Conservation (phyloP, 2,888 invertebrate genomes). For the Morpho helenor region DNA sequence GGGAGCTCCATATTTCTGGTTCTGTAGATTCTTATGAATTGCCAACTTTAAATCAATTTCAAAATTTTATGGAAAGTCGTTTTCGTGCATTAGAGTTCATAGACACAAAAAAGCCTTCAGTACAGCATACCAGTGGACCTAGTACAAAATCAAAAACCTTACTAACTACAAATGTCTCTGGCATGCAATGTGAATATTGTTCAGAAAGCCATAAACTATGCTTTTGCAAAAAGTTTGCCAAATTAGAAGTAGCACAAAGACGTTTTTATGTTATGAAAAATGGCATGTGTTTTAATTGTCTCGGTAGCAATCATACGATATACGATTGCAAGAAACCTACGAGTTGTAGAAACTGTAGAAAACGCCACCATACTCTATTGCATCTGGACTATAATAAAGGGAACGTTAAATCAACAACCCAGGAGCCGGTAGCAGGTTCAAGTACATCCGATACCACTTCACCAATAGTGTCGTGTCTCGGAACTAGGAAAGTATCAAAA, state of each 20-base stretch:
- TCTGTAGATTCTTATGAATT: slow-evolving; percentile 27
- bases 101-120: slow-evolving; percentile 1
- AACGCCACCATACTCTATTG: slow-evolving; percentile 26
- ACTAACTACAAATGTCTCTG: not conserved
- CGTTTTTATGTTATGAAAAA: slow-evolving; percentile 16
- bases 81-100: slow-evolving; percentile 13
- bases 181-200: slow-evolving; percentile 5
- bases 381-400: slow-evolving; percentile 10
- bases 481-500: not conserved
- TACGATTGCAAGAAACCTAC: slow-evolving; percentile 19
- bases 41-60: slow-evolving; percentile 15
- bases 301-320: slow-evolving; percentile 15
- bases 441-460: too few species aligned
- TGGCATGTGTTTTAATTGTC: slow-evolving; percentile 26
- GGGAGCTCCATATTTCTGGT: slow-evolving; percentile 2
- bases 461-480: not conserved
- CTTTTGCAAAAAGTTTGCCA: slow-evolving; percentile 14
- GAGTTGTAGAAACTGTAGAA: slow-evolving; percentile 22
- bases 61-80: slow-evolving; percentile 8
- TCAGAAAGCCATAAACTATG: slow-evolving; percentile 8
- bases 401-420: too few species aligned
- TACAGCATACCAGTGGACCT: not conserved
- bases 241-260: not conserved
- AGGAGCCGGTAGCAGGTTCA: too few species aligned
- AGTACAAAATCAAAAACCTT: not conserved